Evolutionary conservation across 1,140 invertebrate genomes (phyloP), one percentile per base, ranked within the genome.

Genomic region (Drosophila sp.): DNA sequence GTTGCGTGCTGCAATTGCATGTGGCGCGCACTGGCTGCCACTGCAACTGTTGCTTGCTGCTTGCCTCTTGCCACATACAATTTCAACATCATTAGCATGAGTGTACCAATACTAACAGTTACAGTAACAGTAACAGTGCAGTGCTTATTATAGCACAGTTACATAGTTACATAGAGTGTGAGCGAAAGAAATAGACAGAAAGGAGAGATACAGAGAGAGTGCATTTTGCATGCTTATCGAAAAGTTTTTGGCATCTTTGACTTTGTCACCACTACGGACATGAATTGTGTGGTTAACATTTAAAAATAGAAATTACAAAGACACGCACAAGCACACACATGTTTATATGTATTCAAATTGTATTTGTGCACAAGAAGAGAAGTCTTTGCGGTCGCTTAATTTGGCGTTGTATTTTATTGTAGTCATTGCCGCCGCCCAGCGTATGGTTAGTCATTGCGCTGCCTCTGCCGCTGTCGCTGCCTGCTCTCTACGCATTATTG

Each of bases 301-400:
- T 86, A 87, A 69, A 86, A 86, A 86, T 86, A 87, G 82, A 78
- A 76, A 86, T 87, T 86, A 86, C 81, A 87, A 57, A 86, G 58
- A 40, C 70, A 16, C 51, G 29, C 72, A 63, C 56, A 41, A n/a
- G n/a, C 18, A 16, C 36, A 38, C 36, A 38, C 11, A 16, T 46
- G 25, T 51, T 43, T 16, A 38, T n/a, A 21, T 63, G 41, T 40
- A 43, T 43, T 43, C 13, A 1, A 38, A 13, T 38, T 29, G 36
- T 38, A 38, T n/a, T 38, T 38, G 36, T 38, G 36, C 6, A 38
- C 11, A 38, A 38, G 16, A 43, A 34, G 69, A 77, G 51, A 63
- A 41, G 57, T 48, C 63, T 69, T 58, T 65, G 62, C n/a, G 59
- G 70, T 70, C 69, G 62, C 81, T 86, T 78, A 75, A 86, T 84